These are phyloP conservation scores for Podotricha telesiphe DNA, from an alignment of 2,888 invertebrate genomes.

Conservation along the genomic window DNA sequence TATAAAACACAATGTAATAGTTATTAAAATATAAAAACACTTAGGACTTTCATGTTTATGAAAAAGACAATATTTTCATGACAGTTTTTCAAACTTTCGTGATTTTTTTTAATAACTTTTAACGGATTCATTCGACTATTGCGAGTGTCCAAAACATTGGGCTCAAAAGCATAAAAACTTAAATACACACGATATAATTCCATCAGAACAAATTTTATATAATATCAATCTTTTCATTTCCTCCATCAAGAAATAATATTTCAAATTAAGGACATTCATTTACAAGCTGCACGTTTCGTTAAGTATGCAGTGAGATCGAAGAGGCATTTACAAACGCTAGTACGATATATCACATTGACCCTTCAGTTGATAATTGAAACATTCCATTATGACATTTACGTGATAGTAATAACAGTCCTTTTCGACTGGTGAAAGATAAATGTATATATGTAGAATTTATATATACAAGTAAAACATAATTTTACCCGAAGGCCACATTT, in stretches of 20 bases:
- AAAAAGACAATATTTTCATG: too few species aligned
- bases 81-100: too few species aligned
- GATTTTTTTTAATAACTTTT: too few species aligned
- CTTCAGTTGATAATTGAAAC: constrained; percentile 31
- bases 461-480: constrained; percentile 40
- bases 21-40: too few species aligned
- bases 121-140: not conserved
- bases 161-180: constrained; percentile 1
- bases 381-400: constrained; percentile 41
- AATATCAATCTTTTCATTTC: constrained; percentile 28
- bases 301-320: constrained; percentile 45
- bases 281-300: constrained; percentile 48
- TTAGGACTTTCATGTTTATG: too few species aligned
- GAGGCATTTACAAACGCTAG: constrained; percentile 44
- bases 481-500: constrained; percentile 70
- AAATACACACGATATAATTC: constrained; percentile 5
- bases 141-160: not conserved
- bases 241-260: constrained; percentile 39
- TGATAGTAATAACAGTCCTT: constrained; percentile 36
- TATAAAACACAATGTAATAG: too few species aligned
- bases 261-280: constrained; percentile 49
- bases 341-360: constrained; percentile 42
- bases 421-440: constrained; percentile 34
- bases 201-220: constrained; percentile 8
- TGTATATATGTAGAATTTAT: constrained; percentile 35